Conservation (phyloP, 2,113 vertebrate species). For the Zosterops japonicus region DNA sequence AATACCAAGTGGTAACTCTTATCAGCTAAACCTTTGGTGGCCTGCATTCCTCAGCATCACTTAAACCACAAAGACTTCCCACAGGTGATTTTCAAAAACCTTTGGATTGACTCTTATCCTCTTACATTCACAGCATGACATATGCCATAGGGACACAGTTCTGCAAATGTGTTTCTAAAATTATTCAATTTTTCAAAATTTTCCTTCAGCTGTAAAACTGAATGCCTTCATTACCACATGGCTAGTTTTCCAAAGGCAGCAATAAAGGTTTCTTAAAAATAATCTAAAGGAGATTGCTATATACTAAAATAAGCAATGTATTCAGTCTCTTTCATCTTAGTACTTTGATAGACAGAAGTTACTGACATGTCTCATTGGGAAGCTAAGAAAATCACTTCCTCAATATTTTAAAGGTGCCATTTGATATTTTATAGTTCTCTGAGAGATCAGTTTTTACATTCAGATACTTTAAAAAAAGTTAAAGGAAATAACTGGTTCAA, state of each 20-base stretch:
- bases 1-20: neutral
- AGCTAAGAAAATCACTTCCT: neutral
- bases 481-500: neutral
- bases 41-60: neutral
- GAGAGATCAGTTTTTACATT: neutral
- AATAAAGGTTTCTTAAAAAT: neutral
- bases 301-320: neutral
- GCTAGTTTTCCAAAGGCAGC: neutral
- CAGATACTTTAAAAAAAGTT: neutral
- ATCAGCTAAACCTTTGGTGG: neutral
- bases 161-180: neutral
- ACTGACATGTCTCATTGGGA: neutral
- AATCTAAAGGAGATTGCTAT: neutral
- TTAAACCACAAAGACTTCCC: neutral
- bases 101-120: neutral
- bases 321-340: neutral
- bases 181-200: neutral
- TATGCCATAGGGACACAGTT: neutral
- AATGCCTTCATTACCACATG: neutral
- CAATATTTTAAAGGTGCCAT: neutral
- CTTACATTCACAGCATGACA: neutral
- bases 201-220: neutral
- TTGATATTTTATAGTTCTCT: neutral
- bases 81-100: neutral
- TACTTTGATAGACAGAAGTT: neutral